Base-by-base conservation (phyloP, 2,113 vertebrate genomes). In the Lanius collurio region DNA sequence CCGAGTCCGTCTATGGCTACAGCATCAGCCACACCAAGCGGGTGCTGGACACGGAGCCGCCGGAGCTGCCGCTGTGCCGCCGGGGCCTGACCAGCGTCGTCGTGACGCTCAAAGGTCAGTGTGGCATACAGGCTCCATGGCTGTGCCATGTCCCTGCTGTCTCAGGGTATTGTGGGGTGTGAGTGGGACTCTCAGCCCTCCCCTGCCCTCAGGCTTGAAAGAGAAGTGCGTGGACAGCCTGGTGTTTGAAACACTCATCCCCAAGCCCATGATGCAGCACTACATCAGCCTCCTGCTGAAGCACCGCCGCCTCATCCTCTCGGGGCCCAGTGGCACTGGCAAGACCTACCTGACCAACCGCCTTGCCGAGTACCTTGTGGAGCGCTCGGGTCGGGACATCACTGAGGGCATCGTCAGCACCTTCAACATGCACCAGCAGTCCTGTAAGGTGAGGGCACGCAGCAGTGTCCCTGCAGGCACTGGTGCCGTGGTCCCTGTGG, bases 261-360 rank as follows among this genome's bases (percentile, higher is more conserved):
- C 99, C 62, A 99, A 99, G 97, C 99, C 99, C 59, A 99, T 99
- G 99, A 98, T 99, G 98, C 98, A 98, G 97, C 99, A 99, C 84
- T 99, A 99, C 94, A 99, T 99, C 93, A 98, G 99, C 93, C 98
- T 99, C 75, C 98, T 99, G 94, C 98, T 99, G 75, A 99, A 99
- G 95, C 99, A 99, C 97, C 97, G 99, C 31, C 99, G 99, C 17
- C 98, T 99, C 35, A 97, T 99, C 81, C 98, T 99, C 91, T 99
- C 99, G 1, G 99, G 99, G 24, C 99, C 99, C 89, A 99, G 99
- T 0, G 99, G 99, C 78, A 99, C 99, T 0, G 99, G 99, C 95
- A 99, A 99, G 98, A 99, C 98, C 78, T 99, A 99, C 97, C 98
- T 99, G 82, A 99, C 99, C 91, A 98, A 99, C 90, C 98, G 98